phyloP scores from a whole-genome alignment of 2,113 vertebrate species.

The Mobula hypostoma region DNA sequence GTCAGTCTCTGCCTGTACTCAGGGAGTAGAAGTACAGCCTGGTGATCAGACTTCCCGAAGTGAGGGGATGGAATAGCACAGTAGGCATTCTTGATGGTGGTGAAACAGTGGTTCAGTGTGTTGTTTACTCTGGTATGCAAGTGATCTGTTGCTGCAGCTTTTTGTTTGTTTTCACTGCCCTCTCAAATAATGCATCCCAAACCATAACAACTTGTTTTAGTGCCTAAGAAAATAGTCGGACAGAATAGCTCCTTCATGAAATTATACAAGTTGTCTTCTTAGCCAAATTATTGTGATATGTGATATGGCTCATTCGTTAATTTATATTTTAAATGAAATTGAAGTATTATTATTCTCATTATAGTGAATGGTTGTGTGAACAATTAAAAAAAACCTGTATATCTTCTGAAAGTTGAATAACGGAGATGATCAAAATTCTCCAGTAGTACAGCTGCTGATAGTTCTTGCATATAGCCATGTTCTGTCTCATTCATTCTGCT shows the following conservation, averaged over 20 bases:
- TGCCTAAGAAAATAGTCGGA: background rate
- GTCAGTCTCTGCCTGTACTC: no score
- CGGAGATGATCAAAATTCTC: background rate
- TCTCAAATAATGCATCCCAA: background rate
- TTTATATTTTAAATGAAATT: background rate
- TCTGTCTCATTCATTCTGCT: background rate
- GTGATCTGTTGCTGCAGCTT: no score
- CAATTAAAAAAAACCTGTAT: background rate
- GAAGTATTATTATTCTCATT: background rate
- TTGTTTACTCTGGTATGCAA: no score
- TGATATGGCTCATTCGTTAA: background rate
- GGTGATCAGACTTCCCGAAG: no score
- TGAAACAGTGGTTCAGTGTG: no score
- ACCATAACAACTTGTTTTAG: background rate
- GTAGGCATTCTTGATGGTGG: no score
- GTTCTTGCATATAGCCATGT: background rate
- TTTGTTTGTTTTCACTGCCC: background rate
- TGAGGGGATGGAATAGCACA: no score
- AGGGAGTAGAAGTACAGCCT: no score
- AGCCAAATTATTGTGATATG: background rate
- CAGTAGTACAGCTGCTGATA: background rate
- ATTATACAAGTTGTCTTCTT: background rate
- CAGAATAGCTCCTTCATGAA: background rate
- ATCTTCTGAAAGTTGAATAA: background rate
- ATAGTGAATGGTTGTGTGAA: background rate